Evolutionary conservation across 1,140 invertebrate species (phyloP), one percentile per base, ranked within the genome.

Genomic region (Luehdorfia chinensis): DNA sequence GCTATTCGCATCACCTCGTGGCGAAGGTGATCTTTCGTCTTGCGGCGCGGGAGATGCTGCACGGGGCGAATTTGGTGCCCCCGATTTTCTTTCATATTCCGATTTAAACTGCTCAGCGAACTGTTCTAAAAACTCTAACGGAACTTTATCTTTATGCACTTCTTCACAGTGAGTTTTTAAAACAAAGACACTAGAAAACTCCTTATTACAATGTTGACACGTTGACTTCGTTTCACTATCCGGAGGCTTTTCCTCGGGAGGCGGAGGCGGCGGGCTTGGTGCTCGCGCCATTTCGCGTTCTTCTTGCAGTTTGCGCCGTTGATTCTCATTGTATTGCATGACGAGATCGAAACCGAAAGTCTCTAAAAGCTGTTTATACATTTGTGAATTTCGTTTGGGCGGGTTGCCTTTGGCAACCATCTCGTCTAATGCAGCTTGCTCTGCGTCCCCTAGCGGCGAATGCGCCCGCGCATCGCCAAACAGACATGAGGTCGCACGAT

Each of bases 121-220:
- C 77, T 95, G 93, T 87, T 97, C 96, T 31, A 98, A 88, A 69
- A 95, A 94, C 67, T 96, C 94, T 13, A 94, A 88, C 7, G 96
- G 96, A 44, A 98, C 94, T 76, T 96, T 89, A 77, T 96, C 93
- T 71, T 94, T 94, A 87, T 98, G 97, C 51, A 97, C 93, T 90
- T 98, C 96, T 89, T 98, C 96, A 87, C 95, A 95, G 84, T 98
- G 96, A 58, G 96, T 94, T 86, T 98, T 98, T 72, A 98, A 88
- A 50, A 98, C 96, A 93, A 96, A 98, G 48, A 97, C 94, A 88
- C 95, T 97, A 59, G 95, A 97, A 87, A 98, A 98, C 74, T 95
- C 94, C 85, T 97, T 97, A 60, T 93, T 93, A 85, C 97, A 98
- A 74, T 94, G 93, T 71, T 93, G 92, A 85, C 97, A 98, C 90